phyloP scores from a whole-genome alignment of 2,888 invertebrate species.

The Pemphredon lugubris region DNA sequence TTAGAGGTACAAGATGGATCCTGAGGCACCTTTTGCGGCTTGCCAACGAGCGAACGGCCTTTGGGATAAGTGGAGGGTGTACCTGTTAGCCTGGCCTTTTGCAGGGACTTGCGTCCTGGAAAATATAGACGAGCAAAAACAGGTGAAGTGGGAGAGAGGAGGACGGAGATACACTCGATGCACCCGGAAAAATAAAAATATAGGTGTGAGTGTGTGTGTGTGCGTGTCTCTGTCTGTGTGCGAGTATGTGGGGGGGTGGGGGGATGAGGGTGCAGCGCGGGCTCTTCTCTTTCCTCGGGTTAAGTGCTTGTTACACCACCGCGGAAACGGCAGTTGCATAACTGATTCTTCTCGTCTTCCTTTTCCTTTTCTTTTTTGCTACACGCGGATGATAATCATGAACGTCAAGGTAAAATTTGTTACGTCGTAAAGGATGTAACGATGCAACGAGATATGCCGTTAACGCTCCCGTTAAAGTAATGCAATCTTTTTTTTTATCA shows the following conservation, averaged over 20 bases:
- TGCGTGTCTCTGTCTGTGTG: not conserved
- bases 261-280: not conserved
- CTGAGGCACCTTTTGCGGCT: conserved; percentile 15
- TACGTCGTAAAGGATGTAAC: no score
- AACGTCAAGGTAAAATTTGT: no score
- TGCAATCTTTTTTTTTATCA: not conserved
- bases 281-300: no score
- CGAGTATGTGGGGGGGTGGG: not conserved
- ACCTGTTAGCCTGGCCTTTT: conserved; percentile 46
- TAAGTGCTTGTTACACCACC: conserved; percentile 72
- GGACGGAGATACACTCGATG: not conserved
- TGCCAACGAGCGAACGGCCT: conserved; percentile 14
- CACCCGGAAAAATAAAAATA: conserved; percentile 52
- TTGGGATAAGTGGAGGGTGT: conserved; percentile 43
- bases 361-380: not conserved
- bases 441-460: not conserved
- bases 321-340: conserved; percentile 70
- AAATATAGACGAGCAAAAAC: conserved; percentile 20
- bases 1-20: conserved; percentile 11
- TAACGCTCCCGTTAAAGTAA: no score
- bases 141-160: not conserved
- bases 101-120: conserved; percentile 4
- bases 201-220: not conserved
- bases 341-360: conserved; percentile 65
- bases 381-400: not conserved